Conservation (phyloP, 1,140 invertebrate genomes). For the Cephus cinctus region DNA sequence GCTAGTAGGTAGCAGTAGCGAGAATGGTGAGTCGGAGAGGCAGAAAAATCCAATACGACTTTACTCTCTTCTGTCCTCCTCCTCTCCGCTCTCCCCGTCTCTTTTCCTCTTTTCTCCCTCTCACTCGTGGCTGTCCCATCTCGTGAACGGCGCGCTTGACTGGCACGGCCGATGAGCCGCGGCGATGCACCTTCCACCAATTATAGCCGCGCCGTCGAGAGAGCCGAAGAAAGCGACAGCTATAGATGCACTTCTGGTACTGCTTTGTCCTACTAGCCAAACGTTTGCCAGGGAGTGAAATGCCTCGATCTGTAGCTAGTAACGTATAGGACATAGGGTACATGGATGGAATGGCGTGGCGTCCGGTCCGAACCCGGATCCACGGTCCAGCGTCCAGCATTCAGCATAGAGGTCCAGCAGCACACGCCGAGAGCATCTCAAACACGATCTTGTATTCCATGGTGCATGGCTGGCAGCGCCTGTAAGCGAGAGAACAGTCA, state of each 20-base stretch:
- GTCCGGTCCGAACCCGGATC: constrained; percentile 39
- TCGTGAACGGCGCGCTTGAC: too few relatives aligned
- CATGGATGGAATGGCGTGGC: constrained; percentile 8
- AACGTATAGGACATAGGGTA: constrained; percentile 2
- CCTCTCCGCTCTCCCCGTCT: not conserved
- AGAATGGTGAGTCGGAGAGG: too few relatives aligned
- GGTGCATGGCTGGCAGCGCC: constrained; percentile 32
- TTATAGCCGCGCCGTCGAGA: too few relatives aligned
- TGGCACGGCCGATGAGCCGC: too few relatives aligned
- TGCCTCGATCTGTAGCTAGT: constrained; percentile 6
- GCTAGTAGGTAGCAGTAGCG: too few relatives aligned
- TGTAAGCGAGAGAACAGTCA: constrained; percentile 49
- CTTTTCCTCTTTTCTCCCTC: not conserved
- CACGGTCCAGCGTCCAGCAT: constrained; percentile 25
- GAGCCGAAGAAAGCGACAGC: too few relatives aligned
- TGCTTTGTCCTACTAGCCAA: too few relatives aligned
- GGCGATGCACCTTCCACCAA: too few relatives aligned
- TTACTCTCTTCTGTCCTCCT: not conserved
- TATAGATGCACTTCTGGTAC: too few relatives aligned
- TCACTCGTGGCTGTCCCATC: too few relatives aligned
- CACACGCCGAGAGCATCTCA: constrained; percentile 44
- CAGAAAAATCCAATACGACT: too few relatives aligned
- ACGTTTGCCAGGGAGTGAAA: too few relatives aligned
- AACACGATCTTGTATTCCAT: constrained; percentile 54
- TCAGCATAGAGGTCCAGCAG: constrained; percentile 16